Evolutionary conservation across 2,888 invertebrate species (phyloP).

Genomic region (Erannis defoliaria): DNA sequence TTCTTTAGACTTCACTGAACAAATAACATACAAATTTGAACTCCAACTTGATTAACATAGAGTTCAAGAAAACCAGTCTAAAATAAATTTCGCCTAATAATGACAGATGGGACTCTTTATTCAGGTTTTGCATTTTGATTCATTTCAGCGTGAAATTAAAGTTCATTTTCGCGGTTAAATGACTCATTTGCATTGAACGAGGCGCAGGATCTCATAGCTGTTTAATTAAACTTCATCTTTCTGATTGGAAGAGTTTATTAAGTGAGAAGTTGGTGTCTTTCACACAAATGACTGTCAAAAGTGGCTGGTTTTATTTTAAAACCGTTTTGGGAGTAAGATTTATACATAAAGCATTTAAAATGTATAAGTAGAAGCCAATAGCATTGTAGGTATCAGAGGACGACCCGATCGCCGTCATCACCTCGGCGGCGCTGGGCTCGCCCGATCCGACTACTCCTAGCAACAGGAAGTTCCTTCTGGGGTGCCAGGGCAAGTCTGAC

Average conservation of each 20-base stretch:
- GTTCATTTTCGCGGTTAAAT: conserved; percentile 8
- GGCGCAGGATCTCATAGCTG: conserved; percentile 7
- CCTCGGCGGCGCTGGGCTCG: too few relatives aligned
- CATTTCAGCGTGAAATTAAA: conserved; percentile 4
- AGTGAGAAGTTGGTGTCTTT: conserved; percentile 13
- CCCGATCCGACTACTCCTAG: too few relatives aligned
- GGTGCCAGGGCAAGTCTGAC: too few relatives aligned
- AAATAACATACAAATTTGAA: neutral
- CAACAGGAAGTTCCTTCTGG: too few relatives aligned
- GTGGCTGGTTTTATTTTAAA: neutral
- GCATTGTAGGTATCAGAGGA: too few relatives aligned
- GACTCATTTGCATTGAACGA: conserved; percentile 18
- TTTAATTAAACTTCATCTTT: conserved; percentile 21
- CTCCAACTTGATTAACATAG: neutral
- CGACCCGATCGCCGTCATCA: too few relatives aligned
- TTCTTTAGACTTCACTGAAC: neutral
- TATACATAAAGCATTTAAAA: too few relatives aligned
- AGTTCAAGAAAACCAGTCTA: neutral
- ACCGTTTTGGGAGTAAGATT: neutral
- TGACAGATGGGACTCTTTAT: conserved; percentile 7
- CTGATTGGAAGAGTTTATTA: conserved; percentile 18
- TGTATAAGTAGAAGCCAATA: too few relatives aligned
- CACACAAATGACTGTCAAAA: conserved; percentile 10
- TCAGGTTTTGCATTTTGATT: conserved; percentile 12
- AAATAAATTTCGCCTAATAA: conserved; percentile 10